phyloP scores from a whole-genome alignment of 2,888 invertebrate species.

The Microchrysa polita region DNA sequence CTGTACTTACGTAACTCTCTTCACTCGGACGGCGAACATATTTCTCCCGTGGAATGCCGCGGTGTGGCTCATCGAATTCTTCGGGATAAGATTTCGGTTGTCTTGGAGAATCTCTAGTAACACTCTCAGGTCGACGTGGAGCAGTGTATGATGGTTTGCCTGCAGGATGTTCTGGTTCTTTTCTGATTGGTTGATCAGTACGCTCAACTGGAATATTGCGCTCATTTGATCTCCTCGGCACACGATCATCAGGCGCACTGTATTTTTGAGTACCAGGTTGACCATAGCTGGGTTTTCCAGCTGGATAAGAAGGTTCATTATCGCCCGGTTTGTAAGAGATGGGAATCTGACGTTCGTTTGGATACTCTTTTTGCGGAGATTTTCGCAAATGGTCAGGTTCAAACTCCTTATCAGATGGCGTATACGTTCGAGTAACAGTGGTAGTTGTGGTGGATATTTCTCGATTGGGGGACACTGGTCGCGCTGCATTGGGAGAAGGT shows the following conservation, averaged over 20 bases:
- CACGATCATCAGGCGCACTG: not conserved
- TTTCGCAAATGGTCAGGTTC: not conserved
- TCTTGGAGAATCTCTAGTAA: slow-evolving; percentile 11
- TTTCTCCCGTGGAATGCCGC: slow-evolving; percentile 44
- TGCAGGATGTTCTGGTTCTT: slow-evolving; percentile 6
- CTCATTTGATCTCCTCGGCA: not conserved
- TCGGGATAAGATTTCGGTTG: slow-evolving; percentile 53
- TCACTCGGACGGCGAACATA: slow-evolving; percentile 44
- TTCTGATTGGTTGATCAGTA: not conserved
- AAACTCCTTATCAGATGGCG: not conserved
- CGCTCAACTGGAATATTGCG: not conserved
- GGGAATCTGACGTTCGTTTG: slow-evolving; percentile 4
- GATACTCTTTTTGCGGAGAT: not conserved
- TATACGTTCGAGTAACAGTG: not conserved
- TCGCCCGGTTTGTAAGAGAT: not conserved
- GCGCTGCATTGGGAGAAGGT: too few relatives aligned
- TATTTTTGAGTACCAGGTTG: not conserved
- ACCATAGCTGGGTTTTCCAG: slow-evolving; percentile 5
- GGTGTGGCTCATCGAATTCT: slow-evolving; percentile 47
- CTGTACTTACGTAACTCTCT: slow-evolving; percentile 53
- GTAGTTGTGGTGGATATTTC: not conserved
- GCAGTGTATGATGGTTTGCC: slow-evolving; percentile 30
- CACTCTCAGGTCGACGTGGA: not conserved
- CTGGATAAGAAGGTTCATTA: not conserved
- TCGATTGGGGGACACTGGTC: not conserved